Evolutionary conservation across 2,888 invertebrate genomes (phyloP).

Genomic region (Apodemia hepburni): DNA sequence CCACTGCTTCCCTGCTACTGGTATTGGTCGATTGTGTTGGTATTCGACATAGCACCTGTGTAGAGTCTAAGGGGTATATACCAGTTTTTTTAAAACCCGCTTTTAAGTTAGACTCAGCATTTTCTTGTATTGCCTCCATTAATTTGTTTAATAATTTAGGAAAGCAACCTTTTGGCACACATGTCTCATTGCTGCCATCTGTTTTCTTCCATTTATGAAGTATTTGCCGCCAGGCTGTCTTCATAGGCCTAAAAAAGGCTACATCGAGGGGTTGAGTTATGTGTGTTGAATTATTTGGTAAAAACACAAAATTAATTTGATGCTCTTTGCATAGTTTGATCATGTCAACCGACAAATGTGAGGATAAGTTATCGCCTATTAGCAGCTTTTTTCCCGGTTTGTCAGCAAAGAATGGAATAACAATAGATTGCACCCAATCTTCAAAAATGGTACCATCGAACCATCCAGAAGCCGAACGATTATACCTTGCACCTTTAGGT

Average conservation of each 20-base stretch:
- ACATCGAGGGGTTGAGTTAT: conserved; percentile 12
- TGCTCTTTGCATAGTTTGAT: conserved; percentile 8
- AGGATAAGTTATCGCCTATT: conserved; percentile 4
- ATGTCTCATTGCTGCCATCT: conserved; percentile 15
- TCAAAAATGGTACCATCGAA: conserved; percentile 32
- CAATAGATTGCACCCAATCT: conserved; percentile 17
- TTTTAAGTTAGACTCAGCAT: conserved; percentile 5
- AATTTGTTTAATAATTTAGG: conserved; percentile 15
- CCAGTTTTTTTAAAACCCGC: conserved; percentile 18
- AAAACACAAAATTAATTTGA: conserved; percentile 10
- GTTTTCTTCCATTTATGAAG: conserved; percentile 18
- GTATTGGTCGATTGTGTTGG: conserved; percentile 1
- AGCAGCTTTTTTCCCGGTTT: background rate
- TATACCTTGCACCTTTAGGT: conserved; percentile 33
- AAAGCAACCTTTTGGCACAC: conserved; percentile 17
- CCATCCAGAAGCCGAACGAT: conserved; percentile 50
- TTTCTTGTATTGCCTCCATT: conserved; percentile 17
- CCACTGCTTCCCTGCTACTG: no score
- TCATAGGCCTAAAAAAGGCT: conserved; percentile 13
- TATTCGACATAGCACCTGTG: conserved; percentile 16
- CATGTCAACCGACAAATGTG: conserved; percentile 4
- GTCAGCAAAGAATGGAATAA: conserved; percentile 8
- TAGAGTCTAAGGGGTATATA: conserved; percentile 10
- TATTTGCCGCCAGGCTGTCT: conserved; percentile 13
- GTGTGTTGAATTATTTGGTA: conserved; percentile 5